Percentiles rank a stretch among this genome's conserved stretches.
phyloP scores from a whole-genome alignment of 2,113 vertebrate species.

The Brachirus orientalis region DNA sequence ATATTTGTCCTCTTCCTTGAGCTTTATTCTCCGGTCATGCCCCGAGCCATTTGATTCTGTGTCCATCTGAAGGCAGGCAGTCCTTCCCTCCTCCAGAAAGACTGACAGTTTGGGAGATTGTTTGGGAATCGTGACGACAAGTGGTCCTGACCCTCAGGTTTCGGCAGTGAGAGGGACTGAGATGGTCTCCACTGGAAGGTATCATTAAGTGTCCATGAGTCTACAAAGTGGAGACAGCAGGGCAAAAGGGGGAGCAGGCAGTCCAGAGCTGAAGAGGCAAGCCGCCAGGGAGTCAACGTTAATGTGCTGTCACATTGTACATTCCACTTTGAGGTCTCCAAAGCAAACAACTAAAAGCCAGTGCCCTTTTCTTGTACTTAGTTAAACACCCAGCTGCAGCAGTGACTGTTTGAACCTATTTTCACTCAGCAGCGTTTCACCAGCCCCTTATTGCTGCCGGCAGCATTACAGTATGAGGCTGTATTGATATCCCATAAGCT shows the following conservation, averaged over 20 bases:
- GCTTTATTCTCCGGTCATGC: constrained; percentile 10
- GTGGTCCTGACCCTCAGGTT: constrained; percentile 18
- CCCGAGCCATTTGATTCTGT: constrained; percentile 11
- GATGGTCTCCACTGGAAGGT: neutral
- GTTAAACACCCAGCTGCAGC: neutral
- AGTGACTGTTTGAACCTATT: constrained; percentile 1
- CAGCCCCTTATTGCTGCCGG: neutral
- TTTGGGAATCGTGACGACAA: constrained; percentile 33
- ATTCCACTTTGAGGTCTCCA: constrained; percentile 9
- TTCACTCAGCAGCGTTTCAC: neutral
- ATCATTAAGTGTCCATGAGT: constrained; percentile 14
- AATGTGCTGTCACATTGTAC: constrained; percentile 34
- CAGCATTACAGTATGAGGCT: constrained; percentile 9
- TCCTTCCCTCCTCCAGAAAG: neutral
- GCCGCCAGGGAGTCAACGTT: constrained; percentile 14
- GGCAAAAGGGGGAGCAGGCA: neutral
- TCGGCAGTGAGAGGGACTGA: constrained; percentile 16
- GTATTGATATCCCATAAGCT: constrained; percentile 25
- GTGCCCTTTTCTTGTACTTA: neutral
- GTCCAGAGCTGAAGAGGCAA: neutral
- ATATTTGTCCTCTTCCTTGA: neutral
- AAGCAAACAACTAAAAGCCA: constrained; percentile 12
- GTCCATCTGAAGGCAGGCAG: constrained; percentile 18
- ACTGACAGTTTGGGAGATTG: constrained; percentile 22
- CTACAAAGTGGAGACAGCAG: neutral